Percentiles rank a stretch among this genome's conserved stretches.
These are phyloP conservation scores for Halichondria panicea DNA, from an alignment of 37 sponge, comb jelly and placozoan genomes.

Conservation along the genomic window DNA sequence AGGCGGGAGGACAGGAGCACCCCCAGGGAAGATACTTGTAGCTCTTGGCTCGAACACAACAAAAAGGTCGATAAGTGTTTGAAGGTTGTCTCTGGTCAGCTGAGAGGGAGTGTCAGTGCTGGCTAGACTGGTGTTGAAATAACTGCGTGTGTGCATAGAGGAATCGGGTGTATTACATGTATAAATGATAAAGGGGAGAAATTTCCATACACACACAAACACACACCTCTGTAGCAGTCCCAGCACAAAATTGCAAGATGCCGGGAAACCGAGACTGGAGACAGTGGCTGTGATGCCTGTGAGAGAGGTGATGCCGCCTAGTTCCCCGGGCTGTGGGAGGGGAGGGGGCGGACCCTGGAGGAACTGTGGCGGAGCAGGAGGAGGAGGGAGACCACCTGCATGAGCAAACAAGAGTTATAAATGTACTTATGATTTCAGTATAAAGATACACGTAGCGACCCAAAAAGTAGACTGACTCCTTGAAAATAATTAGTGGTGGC, in stretches of 20 bases:
- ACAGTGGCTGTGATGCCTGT: conserved; percentile 1
- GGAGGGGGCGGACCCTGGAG: not conserved
- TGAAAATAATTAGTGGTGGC: no score
- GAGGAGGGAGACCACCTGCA: not conserved
- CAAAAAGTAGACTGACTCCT: no score
- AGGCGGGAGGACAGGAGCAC: not conserved
- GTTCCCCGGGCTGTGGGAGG: conserved; percentile 13
- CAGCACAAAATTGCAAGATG: conserved; percentile 47
- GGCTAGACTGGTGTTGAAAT: conserved; percentile 17
- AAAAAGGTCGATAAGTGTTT: conserved; percentile 32
- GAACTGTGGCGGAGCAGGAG: not conserved
- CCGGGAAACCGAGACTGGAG: conserved; percentile 33
- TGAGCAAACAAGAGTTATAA: no score
- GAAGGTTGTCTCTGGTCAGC: no score
- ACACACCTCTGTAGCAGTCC: conserved; percentile 40
- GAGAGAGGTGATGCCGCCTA: not conserved
- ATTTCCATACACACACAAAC: no score
- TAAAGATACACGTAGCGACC: no score
- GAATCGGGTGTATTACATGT: no score
- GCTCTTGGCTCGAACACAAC: conserved; percentile 22
- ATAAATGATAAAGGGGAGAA: no score
- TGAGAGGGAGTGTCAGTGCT: conserved; percentile 5
- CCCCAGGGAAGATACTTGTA: not conserved
- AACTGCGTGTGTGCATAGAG: no score
- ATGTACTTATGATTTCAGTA: no score